Base-by-base conservation (phyloP, 2,797 vertebrate genomes). In the Chaetophractus vellerosus region DNA sequence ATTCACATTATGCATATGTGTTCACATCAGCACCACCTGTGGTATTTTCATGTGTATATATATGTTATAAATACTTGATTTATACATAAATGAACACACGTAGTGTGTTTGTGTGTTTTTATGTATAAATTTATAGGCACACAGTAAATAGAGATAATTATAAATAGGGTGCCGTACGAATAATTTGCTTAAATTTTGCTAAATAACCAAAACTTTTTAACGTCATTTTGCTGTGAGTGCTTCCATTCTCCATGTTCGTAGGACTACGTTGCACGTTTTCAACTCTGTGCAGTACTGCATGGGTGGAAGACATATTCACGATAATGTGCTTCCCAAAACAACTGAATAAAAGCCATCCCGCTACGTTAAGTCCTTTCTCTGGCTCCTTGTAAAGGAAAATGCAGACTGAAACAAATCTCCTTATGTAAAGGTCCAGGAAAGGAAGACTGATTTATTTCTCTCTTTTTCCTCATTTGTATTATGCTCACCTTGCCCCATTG, bases 101-200 rank as follows among this genome's bases (percentile, higher is more conserved):
- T 95, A 97, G 94, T 98, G 97, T 98, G 97, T 96, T 96, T 98
- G 97, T 98, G 97, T 98, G 97, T 98, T 98, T 98, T 98, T 98
- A 98, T 98, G 98, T 98, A 98, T 98, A 98, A 98, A 97, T 98
- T 91, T 98, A 97, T 98, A 98, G 98, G 93, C 96, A 96, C 96
- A 91, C 93, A 59, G 96, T 98, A 96, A 96, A 96, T 98, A 98
- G 90, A 97, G 93, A 97, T 97, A 57, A 98, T 93, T 96, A 92
- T 97, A 83, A 96, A 97, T 98, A 98, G 96, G 96, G 88, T 96
- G 66, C 95, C 97, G 82, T 97, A 95, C 94, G 97, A 98, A 97
- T 98, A 98, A 98, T 98, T 98, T 97, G 97, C 95, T 96, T 96
- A 97, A 96, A 69, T 72, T 97, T 95, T 98, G 97, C 98, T 98